Evolutionary conservation across 1,140 invertebrate species (phyloP).

Genomic region (Sipha flava): DNA sequence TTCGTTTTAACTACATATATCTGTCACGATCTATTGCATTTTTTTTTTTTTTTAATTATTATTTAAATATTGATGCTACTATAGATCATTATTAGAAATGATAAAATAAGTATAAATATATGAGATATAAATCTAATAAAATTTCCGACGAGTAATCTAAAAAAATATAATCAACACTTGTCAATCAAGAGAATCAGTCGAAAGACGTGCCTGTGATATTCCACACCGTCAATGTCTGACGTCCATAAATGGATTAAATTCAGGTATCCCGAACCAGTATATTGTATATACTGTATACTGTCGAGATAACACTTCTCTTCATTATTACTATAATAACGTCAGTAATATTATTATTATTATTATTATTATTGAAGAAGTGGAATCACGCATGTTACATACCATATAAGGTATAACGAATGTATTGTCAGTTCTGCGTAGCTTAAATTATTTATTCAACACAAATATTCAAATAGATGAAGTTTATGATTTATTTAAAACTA

Average conservation of each 20-base stretch:
- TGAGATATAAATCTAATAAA: neutral
- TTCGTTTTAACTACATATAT: neutral
- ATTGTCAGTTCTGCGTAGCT: neutral
- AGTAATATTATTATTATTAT: neutral
- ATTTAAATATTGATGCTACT: neutral
- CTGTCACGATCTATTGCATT: neutral
- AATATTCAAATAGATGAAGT: neutral
- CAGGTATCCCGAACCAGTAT: neutral
- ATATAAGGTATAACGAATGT: constrained; percentile 12
- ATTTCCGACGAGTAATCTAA: neutral
- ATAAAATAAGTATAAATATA: neutral
- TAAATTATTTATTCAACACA: neutral
- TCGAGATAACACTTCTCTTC: neutral
- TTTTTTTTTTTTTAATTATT: neutral
- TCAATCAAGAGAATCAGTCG: neutral
- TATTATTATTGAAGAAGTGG: constrained; percentile 7
- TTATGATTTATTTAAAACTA: too few relatives aligned
- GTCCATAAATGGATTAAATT: constrained; percentile 15
- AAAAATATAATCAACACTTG: neutral
- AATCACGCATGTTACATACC: constrained; percentile 13
- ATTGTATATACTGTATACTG: neutral
- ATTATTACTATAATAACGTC: neutral
- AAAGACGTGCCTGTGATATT: neutral
- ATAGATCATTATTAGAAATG: neutral
- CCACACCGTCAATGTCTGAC: neutral